Conservation (phyloP, 2,797 vertebrate species). For the Lacerta agilis region DNA sequence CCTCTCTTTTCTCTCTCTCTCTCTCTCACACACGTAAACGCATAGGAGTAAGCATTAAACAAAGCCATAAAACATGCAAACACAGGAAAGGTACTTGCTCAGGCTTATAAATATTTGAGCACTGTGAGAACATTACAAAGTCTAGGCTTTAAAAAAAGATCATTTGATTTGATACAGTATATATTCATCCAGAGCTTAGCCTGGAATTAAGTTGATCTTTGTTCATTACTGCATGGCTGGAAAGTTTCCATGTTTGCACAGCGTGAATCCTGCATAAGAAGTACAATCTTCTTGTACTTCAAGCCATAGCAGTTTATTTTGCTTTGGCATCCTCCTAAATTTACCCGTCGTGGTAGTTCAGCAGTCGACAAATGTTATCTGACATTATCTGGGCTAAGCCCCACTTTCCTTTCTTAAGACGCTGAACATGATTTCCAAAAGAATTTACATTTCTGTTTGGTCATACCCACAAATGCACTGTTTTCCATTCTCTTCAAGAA, state of each 20-base stretch:
- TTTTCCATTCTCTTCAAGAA: background rate
- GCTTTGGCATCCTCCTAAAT: background rate
- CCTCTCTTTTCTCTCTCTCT: background rate
- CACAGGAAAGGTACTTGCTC: slow-evolving; percentile 23
- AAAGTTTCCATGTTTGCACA: slow-evolving; percentile 14
- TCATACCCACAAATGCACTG: background rate
- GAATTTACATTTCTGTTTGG: background rate
- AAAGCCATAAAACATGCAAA: slow-evolving; percentile 34
- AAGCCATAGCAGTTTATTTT: background rate
- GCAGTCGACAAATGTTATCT: background rate
- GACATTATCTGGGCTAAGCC: background rate
- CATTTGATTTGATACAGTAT: slow-evolving; percentile 2
- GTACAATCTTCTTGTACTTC: background rate
- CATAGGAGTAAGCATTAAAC: background rate
- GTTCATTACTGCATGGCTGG: background rate
- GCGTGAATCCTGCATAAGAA: background rate
- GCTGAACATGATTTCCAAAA: background rate
- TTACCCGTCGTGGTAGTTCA: background rate
- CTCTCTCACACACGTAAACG: background rate
- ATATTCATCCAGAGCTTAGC: slow-evolving; percentile 8
- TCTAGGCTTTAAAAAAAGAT: slow-evolving; percentile 1
- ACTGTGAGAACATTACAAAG: background rate
- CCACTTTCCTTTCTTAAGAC: background rate
- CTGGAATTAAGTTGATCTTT: slow-evolving; percentile 30
- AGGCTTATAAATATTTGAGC: background rate